Evolutionary conservation across 2,888 invertebrate genomes (phyloP).

Genomic region (Arctia plantaginis): DNA sequence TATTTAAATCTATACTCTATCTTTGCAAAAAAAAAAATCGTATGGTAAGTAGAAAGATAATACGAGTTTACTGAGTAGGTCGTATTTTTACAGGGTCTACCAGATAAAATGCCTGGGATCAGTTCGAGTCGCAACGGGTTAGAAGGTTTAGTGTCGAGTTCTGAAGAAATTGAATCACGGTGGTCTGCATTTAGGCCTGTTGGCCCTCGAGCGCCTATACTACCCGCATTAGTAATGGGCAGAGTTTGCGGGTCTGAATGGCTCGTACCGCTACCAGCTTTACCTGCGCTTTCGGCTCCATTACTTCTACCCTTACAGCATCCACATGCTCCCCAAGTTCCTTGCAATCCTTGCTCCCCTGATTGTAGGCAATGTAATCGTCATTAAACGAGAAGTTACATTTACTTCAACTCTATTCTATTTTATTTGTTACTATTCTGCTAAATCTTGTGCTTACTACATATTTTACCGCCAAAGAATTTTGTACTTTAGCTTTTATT

Average conservation of each 20-base stretch:
- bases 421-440: constrained; percentile 11
- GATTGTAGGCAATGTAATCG: constrained; percentile 82
- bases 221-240: constrained; percentile 82
- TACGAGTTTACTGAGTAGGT: background rate
- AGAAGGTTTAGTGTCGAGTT: constrained; percentile 75
- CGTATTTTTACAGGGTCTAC: constrained; percentile 63
- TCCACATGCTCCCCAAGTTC: constrained; percentile 65
- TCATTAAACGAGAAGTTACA: constrained; percentile 54
- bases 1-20: background rate
- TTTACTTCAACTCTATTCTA: background rate
- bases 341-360: constrained; percentile 77
- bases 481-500: constrained; percentile 42
- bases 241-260: constrained; percentile 84
- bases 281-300: constrained; percentile 76
- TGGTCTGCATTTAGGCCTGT: constrained; percentile 85
- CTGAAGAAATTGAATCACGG: constrained; percentile 71
- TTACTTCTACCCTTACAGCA: constrained; percentile 78
- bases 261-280: constrained; percentile 79
- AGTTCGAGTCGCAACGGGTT: constrained; percentile 59
- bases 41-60: background rate
- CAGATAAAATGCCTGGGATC: constrained; percentile 67
- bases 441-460: constrained; percentile 27
- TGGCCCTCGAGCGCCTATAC: constrained; percentile 78
- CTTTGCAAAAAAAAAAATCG: background rate
- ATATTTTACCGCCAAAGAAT: constrained; percentile 48